phyloP scores from a whole-genome alignment of 1,140 invertebrate species.

The Drosophila insularis region DNA sequence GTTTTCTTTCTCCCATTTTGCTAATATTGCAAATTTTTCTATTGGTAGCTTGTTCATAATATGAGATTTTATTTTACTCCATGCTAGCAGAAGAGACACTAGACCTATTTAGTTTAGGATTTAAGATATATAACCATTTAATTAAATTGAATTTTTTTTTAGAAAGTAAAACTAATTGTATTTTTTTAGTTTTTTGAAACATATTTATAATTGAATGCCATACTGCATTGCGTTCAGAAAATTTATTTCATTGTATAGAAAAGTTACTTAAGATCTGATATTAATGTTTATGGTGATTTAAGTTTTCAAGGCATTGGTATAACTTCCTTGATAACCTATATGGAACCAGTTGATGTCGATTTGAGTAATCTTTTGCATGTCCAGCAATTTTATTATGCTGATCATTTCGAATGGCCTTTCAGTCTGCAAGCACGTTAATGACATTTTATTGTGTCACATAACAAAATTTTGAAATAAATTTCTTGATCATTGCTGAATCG shows the following conservation, averaged over 20 bases:
- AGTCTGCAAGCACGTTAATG: constrained; percentile 21
- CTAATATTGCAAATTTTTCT: too few relatives aligned
- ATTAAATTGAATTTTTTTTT: too few relatives aligned
- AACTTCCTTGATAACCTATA: constrained; percentile 36
- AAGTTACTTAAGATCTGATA: constrained; percentile 18
- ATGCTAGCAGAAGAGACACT: too few relatives aligned
- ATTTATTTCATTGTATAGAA: constrained; percentile 47
- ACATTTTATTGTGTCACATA: constrained; percentile 46
- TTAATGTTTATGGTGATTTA: constrained; percentile 6
- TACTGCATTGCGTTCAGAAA: constrained; percentile 23
- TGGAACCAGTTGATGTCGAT: constrained; percentile 45
- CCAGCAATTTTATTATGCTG: constrained; percentile 32
- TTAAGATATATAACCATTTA: too few relatives aligned
- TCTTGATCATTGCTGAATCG: constrained; percentile 46
- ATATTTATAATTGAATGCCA: too few relatives aligned
- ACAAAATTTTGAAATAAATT: constrained; percentile 35
- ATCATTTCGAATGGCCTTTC: constrained; percentile 49
- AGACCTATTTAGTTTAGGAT: too few relatives aligned
- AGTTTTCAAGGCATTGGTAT: constrained; percentile 13
- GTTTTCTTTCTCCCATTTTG: too few relatives aligned
- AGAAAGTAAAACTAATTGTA: too few relatives aligned
- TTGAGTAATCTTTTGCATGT: constrained; percentile 41
- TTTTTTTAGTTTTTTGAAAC: too few relatives aligned
- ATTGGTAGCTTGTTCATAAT: too few relatives aligned
- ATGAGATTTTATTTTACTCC: too few relatives aligned